phyloP scores from a whole-genome alignment of 92 coral and sea anemone species.

The Siderastrea siderea region DNA sequence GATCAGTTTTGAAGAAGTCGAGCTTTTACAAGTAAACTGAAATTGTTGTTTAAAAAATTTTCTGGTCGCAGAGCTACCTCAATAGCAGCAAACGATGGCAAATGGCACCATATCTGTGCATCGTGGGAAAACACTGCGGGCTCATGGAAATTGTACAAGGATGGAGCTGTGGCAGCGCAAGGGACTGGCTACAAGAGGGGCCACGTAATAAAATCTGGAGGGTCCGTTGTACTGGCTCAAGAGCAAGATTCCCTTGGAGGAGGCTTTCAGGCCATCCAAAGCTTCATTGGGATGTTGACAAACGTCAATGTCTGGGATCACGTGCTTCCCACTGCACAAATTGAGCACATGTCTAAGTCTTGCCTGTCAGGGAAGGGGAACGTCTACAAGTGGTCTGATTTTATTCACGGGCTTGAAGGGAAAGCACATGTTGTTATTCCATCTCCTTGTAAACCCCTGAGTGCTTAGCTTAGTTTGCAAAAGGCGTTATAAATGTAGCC shows the following conservation, averaged over 20 bases:
- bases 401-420: conserved; percentile 31
- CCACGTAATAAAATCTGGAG: conserved; percentile 26
- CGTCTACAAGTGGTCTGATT: conserved; percentile 37
- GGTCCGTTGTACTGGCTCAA: conserved; percentile 54
- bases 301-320: conserved; percentile 60
- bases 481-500: not conserved
- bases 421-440: conserved; percentile 18
- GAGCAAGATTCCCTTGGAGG: conserved; percentile 54
- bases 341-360: conserved; percentile 27
- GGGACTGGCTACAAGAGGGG: conserved; percentile 39
- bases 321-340: conserved; percentile 38
- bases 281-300: conserved; percentile 48
- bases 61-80: not conserved
- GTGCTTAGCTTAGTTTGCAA: not conserved
- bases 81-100: conserved; percentile 51
- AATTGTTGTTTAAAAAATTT: not conserved
- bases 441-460: conserved; percentile 16
- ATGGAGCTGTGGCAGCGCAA: conserved; percentile 16
- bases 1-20: no score
- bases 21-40: no score
- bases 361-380: conserved; percentile 35
- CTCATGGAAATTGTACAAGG: conserved; percentile 47
- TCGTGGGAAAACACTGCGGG: conserved; percentile 63
- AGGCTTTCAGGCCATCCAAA: not conserved
- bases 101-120: conserved; percentile 68